A percentile compares a stretch with the other conserved stretches of the same genome.
Conservation (phyloP, 2,113 vertebrate species). For the Pluvialis apricaria region DNA sequence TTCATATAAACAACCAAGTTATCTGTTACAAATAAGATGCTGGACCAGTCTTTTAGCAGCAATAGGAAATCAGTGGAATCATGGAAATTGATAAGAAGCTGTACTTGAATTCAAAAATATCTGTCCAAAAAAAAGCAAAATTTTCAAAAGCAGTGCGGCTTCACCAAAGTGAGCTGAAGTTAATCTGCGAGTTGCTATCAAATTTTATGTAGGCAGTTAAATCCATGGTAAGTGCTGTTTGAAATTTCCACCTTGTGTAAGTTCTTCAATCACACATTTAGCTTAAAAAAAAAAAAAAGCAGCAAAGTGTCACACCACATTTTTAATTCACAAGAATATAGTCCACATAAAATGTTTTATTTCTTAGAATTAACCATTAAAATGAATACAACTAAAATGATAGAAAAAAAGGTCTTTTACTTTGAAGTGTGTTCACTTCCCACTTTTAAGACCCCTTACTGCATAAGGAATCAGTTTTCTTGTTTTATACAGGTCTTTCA, state of each 20-base stretch:
- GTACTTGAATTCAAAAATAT: neutral
- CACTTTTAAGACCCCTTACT: neutral
- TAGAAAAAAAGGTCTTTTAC: neutral
- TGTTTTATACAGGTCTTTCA: neutral
- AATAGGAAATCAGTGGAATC: neutral
- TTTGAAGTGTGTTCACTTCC: neutral
- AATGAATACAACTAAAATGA: neutral
- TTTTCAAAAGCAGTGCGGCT: neutral
- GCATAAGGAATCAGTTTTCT: neutral
- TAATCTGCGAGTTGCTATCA: neutral
- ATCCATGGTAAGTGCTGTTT: neutral
- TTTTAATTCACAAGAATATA: neutral
- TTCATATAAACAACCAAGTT: neutral
- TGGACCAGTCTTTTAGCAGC: neutral
- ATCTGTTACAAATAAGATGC: neutral
- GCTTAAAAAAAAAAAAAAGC: neutral
- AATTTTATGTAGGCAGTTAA: neutral
- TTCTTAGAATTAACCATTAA: neutral
- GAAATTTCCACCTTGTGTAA: constrained; percentile 9
- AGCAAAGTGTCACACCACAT: neutral
- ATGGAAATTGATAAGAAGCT: neutral
- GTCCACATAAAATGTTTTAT: neutral
- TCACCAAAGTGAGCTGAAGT: neutral
- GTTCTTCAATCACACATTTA: neutral
- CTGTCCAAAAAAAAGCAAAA: neutral